Evolutionary conservation across 2,797 vertebrate genomes (phyloP), one percentile per base, ranked within the genome.

Genomic region (Trichosurus vulpecula): DNA sequence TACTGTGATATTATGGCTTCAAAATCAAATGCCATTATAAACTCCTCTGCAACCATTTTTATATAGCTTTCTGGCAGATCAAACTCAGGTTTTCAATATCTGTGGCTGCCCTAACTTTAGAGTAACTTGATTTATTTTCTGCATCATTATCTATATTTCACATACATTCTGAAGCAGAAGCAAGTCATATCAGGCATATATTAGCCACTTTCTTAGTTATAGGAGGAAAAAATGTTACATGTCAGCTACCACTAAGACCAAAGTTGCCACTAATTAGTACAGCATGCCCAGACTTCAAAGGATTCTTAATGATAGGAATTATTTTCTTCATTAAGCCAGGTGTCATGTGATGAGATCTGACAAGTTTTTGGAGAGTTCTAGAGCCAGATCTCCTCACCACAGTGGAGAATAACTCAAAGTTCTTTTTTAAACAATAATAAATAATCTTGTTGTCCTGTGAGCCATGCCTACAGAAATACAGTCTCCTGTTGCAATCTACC

Each of bases 61-160:
- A 56, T 22, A 8, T 81, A 53, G 29, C 41, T 93, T 93, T 94
- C 16, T 87, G 54, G 41, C 41, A 87, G 74, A 87, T 51, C 47
- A 52, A 6, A 90, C 52, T 51, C 9, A 11, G 41, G 10, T 51
- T n/a, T 31, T 87, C 95, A 90, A 31, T 29, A 87, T 81, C 61
- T 55, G 4, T 52, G 92, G 2, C n/a, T 93, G 93, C 51, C 93
- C 58, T 66, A 92, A 90, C 58, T 94, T 90, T 56, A 81, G 54
- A 97, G 92, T 58, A 93, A 95, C 61, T 93, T 25, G 53, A 95
- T 56, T 95, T 90, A 87, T 87, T 95, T 93, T 95, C 96, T 87
- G n/a, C 81, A 91, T 22, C 92, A 91, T 93, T 95, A 94, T 90
- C 74, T 96, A 54, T 57, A 52, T 94, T 93, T 56, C 92, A 91